Percentiles rank a stretch among this genome's conserved stretches.
Conservation (phyloP, 2,113 vertebrate species). For the Scortum barcoo region DNA sequence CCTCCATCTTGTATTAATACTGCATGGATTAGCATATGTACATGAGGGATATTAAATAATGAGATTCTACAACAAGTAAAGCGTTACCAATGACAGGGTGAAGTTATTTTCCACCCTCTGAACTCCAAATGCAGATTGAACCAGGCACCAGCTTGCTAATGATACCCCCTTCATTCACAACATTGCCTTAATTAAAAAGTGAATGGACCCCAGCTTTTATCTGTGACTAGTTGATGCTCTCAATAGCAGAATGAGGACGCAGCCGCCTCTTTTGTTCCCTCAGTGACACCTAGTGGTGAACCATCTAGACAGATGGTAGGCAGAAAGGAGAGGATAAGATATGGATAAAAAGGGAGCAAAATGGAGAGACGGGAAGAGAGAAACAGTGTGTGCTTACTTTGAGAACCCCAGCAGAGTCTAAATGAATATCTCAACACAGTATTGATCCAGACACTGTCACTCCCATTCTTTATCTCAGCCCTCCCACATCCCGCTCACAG, state of each 20-base stretch:
- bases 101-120: slow-evolving; percentile 31
- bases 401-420: slow-evolving; percentile 49
- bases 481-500: slow-evolving; percentile 23
- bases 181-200: slow-evolving; percentile 50
- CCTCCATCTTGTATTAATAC: neutral
- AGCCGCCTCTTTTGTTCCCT: slow-evolving; percentile 39
- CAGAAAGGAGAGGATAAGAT: neutral
- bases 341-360: slow-evolving; percentile 23
- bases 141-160: slow-evolving; percentile 23
- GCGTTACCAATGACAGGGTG: slow-evolving; percentile 21
- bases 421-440: slow-evolving; percentile 69
- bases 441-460: slow-evolving; percentile 66
- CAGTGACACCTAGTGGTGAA: slow-evolving; percentile 39
- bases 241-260: neutral
- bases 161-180: slow-evolving; percentile 34
- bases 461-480: slow-evolving; percentile 49
- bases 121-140: slow-evolving; percentile 35
- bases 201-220: slow-evolving; percentile 39
- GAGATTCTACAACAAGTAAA: slow-evolving; percentile 5
- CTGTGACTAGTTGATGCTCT: slow-evolving; percentile 14
- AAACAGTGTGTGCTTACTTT: slow-evolving; percentile 35
- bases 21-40: neutral
- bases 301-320: neutral
- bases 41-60: neutral
- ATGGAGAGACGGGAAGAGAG: slow-evolving; percentile 14